Evolutionary conservation across 2,113 vertebrate genomes (phyloP), one percentile per base, ranked within the genome.

Genomic region (Speoplatyrhinus poulsoni): DNA sequence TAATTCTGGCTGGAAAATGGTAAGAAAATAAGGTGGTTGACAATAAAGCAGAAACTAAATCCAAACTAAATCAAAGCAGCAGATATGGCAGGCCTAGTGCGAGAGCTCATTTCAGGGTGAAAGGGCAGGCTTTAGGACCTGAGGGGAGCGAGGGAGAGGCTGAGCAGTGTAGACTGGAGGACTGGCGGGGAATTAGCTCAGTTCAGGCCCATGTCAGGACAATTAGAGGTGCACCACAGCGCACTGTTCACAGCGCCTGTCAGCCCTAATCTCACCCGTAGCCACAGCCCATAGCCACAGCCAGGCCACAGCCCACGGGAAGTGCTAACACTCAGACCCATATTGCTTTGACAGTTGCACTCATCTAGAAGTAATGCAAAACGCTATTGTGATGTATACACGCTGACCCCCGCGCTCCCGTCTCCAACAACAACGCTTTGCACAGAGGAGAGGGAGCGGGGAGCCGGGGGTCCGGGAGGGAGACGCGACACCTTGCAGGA

Each of bases 311-410:
- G 94, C 93, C 94, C 95, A 92, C 90, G 92, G 95, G 95, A 96
- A 95, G 94, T 93, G 84, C 92, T 90, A 89, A 92, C 94, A 92
- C 93, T 89, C 93, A 89, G 90, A 90, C 78, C 94, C 93, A 92
- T 95, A 96, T 96, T 96, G 95, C 96, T 96, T 96, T 96, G 95
- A 98, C 95, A 98, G 95, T 93, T 95, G 94, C 94, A 86, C 93
- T 96, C 95, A 93, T 95, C 95, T 95, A 96, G 95, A 98, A 96
- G 94, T 96, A 96, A 98, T 95, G 94, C 93, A 95, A 96, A 96
- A 95, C 82, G 91, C 93, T 96, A 94, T 93, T 95, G 92, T 93
- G 95, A 94, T 92, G 95, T 93, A 93, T 90, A 93, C 91, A 92
- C 80, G 86, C 79, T 80, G 93, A 94, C 94, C 94, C 92, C 92